Evolutionary conservation across 2,113 vertebrate genomes (phyloP).

Genomic region (Pteruthius melanotis): DNA sequence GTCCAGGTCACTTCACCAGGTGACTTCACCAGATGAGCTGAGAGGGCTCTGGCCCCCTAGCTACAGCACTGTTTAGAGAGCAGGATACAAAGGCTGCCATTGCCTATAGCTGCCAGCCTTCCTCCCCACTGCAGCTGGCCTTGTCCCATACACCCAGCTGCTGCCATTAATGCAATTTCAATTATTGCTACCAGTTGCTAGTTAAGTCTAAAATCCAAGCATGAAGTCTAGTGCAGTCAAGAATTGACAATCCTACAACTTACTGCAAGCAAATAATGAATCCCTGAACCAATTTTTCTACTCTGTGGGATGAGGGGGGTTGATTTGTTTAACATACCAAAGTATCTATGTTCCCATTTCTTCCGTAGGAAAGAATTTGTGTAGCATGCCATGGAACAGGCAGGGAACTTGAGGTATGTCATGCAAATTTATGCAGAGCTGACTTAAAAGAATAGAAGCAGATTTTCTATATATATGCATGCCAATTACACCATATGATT

Average conservation of each 20-base stretch:
- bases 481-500: constrained; percentile 22
- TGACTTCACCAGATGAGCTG: not conserved
- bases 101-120: not conserved
- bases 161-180: not conserved
- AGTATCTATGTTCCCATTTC: not conserved
- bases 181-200: not conserved
- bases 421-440: constrained; percentile 49
- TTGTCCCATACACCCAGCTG: not conserved
- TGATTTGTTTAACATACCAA: not conserved
- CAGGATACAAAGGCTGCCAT: not conserved
- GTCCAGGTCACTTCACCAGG: no score
- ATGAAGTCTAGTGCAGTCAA: not conserved
- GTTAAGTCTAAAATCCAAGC: not conserved
- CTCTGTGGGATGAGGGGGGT: not conserved
- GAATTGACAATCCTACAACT: not conserved
- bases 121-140: not conserved
- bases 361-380: constrained; percentile 18
- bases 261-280: not conserved
- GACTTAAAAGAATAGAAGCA: constrained; percentile 51
- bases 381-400: not conserved
- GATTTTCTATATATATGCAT: constrained; percentile 35
- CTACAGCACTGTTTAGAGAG: not conserved
- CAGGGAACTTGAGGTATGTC: constrained; percentile 28
- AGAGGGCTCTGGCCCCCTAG: not conserved
- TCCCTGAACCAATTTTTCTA: not conserved